Conservation (phyloP, 2,797 vertebrate species). For the Parauchenoglanis ngamensis region DNA sequence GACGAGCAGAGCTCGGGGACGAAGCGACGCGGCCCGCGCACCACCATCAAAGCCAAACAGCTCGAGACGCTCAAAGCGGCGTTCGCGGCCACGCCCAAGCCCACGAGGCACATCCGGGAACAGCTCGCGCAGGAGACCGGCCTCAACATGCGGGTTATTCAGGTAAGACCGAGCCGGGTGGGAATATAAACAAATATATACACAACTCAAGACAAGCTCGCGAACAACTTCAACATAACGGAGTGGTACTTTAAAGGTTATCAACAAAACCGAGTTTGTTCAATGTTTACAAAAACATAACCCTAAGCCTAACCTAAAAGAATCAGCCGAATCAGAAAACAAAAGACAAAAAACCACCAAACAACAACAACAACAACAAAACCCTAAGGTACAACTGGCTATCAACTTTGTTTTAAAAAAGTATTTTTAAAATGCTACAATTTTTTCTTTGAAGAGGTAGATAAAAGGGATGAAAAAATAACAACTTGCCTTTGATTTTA, state of each 20-base stretch:
- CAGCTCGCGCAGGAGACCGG: conserved; percentile 92
- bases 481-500: not conserved
- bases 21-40: conserved; percentile 91
- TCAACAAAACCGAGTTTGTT: not conserved
- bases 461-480: not conserved
- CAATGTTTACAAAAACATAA: not conserved
- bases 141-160: conserved; percentile 93
- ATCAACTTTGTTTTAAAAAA: not conserved
- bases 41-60: conserved; percentile 98
- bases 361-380: not conserved
- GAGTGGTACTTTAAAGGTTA: not conserved
- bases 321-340: not conserved
- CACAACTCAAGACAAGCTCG: not conserved
- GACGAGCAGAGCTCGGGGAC: conserved; percentile 90
- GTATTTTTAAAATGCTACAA: not conserved
- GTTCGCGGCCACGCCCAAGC: conserved; percentile 91
- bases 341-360: too few relatives aligned
- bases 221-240: not conserved
- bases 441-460: not conserved
- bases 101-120: conserved; percentile 91
- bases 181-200: not conserved
- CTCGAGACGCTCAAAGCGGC: conserved; percentile 93
- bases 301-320: not conserved
- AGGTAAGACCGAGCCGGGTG: conserved; percentile 70
- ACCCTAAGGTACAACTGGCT: not conserved